phyloP scores from a whole-genome alignment of 2,797 vertebrate genomes.

The Chlorospingus semifuscus region DNA sequence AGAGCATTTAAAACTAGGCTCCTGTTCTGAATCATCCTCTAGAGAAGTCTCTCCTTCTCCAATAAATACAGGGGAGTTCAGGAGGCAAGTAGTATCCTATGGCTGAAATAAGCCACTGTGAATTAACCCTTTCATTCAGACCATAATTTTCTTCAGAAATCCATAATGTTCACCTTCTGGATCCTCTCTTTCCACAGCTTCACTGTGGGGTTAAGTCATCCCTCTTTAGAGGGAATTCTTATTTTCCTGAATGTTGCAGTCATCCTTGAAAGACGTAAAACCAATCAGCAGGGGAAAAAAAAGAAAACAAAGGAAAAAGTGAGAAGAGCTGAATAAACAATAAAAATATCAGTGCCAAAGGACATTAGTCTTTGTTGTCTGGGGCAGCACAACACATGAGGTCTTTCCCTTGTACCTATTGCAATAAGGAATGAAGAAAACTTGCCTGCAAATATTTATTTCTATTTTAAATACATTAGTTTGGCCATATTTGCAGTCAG shows the following conservation, averaged over 20 bases:
- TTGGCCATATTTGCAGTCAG: neutral
- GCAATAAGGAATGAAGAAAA: neutral
- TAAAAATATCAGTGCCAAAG: neutral
- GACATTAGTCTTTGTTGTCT: neutral
- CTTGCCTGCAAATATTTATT: neutral
- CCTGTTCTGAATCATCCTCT: neutral
- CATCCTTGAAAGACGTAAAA: neutral
- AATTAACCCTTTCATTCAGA: neutral
- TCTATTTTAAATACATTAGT: neutral
- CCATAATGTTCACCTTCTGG: neutral
- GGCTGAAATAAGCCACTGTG: neutral
- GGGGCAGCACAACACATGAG: neutral
- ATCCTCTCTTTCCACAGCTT: neutral
- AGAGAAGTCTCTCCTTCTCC: neutral
- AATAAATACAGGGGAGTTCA: neutral
- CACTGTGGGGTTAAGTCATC: neutral
- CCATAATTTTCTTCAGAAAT: neutral
- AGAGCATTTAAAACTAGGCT: neutral
- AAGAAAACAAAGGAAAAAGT: neutral
- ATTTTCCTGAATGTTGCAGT: neutral
- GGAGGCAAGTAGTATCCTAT: neutral
- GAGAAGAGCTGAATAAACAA: slow-evolving; percentile 10
- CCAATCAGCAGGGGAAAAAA: neutral
- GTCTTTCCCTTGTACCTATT: neutral
- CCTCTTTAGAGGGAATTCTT: neutral